A percentile compares a stretch with the other conserved stretches of the same genome.
Evolutionary conservation across 2,888 invertebrate species (phyloP).

Genomic region (Galeopsomyia nigrocyanea): DNA sequence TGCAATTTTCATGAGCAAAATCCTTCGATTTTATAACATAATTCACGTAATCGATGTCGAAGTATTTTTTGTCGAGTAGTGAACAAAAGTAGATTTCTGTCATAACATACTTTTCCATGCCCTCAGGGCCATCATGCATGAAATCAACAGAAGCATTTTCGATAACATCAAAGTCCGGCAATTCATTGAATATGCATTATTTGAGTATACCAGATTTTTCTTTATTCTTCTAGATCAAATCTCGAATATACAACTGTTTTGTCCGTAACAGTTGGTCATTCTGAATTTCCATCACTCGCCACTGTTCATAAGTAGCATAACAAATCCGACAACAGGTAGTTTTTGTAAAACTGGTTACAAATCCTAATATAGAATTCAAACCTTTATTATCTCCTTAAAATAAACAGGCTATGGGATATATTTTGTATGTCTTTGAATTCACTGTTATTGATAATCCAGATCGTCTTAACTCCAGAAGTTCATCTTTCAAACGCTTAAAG

Average conservation of each 20-base stretch:
- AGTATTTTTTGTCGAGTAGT: too few relatives aligned
- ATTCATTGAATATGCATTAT: constrained; percentile 2
- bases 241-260: too few relatives aligned
- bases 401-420: neutral
- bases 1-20: neutral
- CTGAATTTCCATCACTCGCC: too few relatives aligned
- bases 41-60: too few relatives aligned
- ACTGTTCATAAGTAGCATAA: neutral
- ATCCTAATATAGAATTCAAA: neutral
- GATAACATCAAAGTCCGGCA: constrained; percentile 7
- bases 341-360: neutral
- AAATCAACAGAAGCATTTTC: neutral
- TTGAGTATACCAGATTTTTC: neutral
- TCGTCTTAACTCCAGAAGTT: constrained; percentile 38
- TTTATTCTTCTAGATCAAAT: neutral
- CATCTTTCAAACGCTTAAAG: constrained; percentile 35
- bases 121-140: constrained; percentile 11
- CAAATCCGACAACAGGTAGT: neutral
- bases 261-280: too few relatives aligned
- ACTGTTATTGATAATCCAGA: constrained; percentile 38
- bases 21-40: neutral
- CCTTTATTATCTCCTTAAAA: constrained; percentile 6
- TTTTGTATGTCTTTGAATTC: constrained; percentile 5
- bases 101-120: constrained; percentile 1
- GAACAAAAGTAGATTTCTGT: too few relatives aligned